These are phyloP conservation scores for Hippopotamyrus pictus DNA, from an alignment of 2,797 vertebrate genomes.

Conservation along the genomic window DNA sequence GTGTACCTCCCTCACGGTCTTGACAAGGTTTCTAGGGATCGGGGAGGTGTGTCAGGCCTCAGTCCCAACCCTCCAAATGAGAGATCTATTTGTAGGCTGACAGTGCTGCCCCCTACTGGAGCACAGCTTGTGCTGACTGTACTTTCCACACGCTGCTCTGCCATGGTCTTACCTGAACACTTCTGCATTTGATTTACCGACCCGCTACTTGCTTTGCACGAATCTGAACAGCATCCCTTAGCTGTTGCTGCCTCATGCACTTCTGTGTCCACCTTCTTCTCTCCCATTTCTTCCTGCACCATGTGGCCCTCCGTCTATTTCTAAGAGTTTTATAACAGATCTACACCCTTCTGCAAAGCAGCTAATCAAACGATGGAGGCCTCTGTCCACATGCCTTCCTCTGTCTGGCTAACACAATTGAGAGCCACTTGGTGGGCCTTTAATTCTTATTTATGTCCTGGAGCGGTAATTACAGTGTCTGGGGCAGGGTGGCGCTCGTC, in stretches of 20 bases:
- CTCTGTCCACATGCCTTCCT: neutral
- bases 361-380: neutral
- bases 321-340: neutral
- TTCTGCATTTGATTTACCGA: neutral
- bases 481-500: neutral
- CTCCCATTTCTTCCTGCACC: neutral
- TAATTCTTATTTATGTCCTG: slow-evolving; percentile 9
- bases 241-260: neutral
- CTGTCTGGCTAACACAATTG: neutral
- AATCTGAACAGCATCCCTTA: neutral
- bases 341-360: neutral
- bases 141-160: neutral
- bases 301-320: neutral
- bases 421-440: slow-evolving; percentile 1
- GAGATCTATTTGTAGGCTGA: neutral
- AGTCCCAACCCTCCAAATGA: neutral
- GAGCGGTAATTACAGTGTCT: neutral
- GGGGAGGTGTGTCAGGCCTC: neutral
- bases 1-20: neutral
- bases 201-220: neutral
- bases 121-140: neutral
- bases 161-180: neutral
- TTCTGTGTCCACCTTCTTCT: neutral
- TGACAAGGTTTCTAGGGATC: neutral
- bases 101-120: neutral